These are phyloP conservation scores for Rutpela maculata DNA, from an alignment of 2,888 invertebrate genomes.

Conservation along the genomic window DNA sequence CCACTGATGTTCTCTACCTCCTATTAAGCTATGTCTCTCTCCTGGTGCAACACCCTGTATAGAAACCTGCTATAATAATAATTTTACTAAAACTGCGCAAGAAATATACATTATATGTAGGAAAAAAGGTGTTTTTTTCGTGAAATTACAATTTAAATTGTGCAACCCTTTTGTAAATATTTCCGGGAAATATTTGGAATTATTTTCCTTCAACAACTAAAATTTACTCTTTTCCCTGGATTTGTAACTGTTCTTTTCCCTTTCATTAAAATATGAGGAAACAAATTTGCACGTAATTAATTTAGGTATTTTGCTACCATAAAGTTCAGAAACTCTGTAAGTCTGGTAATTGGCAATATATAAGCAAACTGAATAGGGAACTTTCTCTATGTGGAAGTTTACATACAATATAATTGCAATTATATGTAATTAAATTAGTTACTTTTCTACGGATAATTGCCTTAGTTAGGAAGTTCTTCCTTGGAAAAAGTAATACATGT, in stretches of 20 bases:
- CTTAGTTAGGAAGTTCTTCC: background rate
- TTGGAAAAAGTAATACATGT: too few relatives aligned
- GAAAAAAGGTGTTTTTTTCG: too few relatives aligned
- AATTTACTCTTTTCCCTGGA: background rate
- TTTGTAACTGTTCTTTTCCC: background rate
- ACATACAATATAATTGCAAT: background rate
- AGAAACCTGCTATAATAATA: too few relatives aligned
- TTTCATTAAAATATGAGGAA: conserved; percentile 4
- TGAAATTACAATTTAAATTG: background rate
- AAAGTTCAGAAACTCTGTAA: background rate
- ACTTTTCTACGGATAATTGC: background rate
- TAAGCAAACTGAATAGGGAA: conserved; percentile 1
- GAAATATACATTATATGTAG: too few relatives aligned
- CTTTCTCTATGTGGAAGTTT: background rate
- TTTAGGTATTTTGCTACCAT: background rate
- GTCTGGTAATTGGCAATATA: background rate
- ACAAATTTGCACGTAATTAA: conserved; percentile 14
- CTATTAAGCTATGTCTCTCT: too few relatives aligned
- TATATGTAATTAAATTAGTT: background rate
- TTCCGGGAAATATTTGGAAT: background rate
- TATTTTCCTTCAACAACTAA: background rate
- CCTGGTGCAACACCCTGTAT: too few relatives aligned
- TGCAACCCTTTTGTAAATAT: too few relatives aligned
- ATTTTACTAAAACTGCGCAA: too few relatives aligned
- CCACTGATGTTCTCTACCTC: too few relatives aligned